Percentiles rank a stretch among this genome's conserved stretches.
phyloP scores from a whole-genome alignment of 2,888 invertebrate species.

The Chrysina gloriosa region DNA sequence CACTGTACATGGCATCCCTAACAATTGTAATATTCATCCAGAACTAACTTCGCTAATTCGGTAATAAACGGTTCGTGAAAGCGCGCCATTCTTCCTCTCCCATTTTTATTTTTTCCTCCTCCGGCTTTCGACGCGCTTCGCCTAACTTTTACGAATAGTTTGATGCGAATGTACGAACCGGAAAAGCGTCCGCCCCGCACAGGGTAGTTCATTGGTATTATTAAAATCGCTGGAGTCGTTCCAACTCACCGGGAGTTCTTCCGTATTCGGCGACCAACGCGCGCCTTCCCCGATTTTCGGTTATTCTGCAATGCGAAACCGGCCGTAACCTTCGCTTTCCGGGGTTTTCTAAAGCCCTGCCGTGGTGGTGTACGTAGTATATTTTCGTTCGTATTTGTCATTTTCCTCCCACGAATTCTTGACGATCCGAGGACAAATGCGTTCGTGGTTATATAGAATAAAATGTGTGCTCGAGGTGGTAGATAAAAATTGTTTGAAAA shows the following conservation, averaged over 20 bases:
- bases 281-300: neutral
- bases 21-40: too few species aligned
- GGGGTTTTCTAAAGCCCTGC: conserved; percentile 13
- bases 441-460: neutral
- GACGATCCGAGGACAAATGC: neutral
- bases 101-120: too few species aligned
- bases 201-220: conserved; percentile 8
- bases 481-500: too few species aligned
- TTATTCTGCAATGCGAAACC: conserved; percentile 27
- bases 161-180: too few species aligned
- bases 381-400: conserved; percentile 24
- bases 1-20: too few species aligned
- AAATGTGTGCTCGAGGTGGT: neutral
- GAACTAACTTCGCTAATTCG: too few species aligned
- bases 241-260: conserved; percentile 27
- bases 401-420: neutral
- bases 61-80: too few species aligned
- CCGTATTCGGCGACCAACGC: neutral
- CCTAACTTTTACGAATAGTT: too few species aligned
- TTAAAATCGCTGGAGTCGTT: conserved; percentile 33
- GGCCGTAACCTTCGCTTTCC: conserved; percentile 14
- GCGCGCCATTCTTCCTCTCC: too few species aligned
- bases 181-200: too few species aligned
- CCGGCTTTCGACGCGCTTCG: too few species aligned
- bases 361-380: too few species aligned